Conservation (phyloP, 2,888 invertebrate species). For the Augiades crinisus region DNA sequence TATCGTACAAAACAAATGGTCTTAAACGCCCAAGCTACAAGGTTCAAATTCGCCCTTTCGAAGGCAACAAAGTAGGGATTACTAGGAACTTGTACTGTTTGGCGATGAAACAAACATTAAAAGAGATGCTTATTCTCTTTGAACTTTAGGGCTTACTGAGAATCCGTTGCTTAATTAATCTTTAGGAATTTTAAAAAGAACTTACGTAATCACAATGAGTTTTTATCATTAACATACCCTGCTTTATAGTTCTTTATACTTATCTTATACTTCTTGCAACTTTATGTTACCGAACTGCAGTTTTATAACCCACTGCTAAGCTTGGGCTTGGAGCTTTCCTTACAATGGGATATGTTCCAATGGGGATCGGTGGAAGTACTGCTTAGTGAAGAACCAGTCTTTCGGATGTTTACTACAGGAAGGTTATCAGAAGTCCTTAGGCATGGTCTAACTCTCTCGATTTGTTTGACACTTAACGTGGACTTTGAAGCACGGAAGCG, state of each 20-base stretch:
- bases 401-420: no score
- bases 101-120: constrained; percentile 13
- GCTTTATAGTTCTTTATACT: not conserved
- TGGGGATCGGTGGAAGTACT: no score
- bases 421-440: no score
- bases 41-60: not conserved
- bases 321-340: no score
- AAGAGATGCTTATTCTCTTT: constrained; percentile 13
- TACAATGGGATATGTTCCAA: no score
- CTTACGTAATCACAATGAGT: not conserved
- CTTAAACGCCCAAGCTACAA: not conserved
- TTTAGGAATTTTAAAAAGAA: not conserved
- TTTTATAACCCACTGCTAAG: no score
- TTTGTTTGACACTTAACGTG: no score
- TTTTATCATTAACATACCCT: no score
- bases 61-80: constrained; percentile 7
- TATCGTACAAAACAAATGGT: not conserved
- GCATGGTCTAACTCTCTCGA: no score
- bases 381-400: no score
- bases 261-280: not conserved
- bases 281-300: no score
- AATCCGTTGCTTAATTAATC: constrained; percentile 8
- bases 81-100: constrained; percentile 5
- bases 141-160: constrained; percentile 13
- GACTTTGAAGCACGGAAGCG: no score